Evolutionary conservation across 1,140 invertebrate genomes (phyloP).

Genomic region (Parasteatoda tepidariorum): DNA sequence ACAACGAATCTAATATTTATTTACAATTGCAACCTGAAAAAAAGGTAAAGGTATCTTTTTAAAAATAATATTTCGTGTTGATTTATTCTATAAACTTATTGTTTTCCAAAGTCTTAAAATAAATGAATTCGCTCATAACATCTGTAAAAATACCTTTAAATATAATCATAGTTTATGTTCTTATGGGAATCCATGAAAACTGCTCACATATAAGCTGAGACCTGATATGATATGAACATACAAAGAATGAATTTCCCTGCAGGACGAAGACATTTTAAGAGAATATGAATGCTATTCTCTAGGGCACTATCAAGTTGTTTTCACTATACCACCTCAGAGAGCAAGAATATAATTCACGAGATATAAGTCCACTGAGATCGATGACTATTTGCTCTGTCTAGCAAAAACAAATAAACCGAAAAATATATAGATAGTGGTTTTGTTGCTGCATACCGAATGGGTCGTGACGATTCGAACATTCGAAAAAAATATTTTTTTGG

Average conservation of each 20-base stretch:
- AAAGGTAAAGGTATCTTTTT: no score
- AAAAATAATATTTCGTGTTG: no score
- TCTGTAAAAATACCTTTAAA: no score
- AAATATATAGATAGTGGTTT: constrained; percentile 20
- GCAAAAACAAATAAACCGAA: constrained; percentile 11
- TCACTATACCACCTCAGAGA: constrained; percentile 43
- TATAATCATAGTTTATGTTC: no score
- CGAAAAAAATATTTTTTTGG: not conserved
- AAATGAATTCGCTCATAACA: no score
- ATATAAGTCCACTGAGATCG: constrained; percentile 30
- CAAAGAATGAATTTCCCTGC: constrained; percentile 37
- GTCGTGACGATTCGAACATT: constrained; percentile 18
- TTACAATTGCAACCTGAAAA: no score
- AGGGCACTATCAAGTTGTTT: constrained; percentile 55
- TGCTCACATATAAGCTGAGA: no score
- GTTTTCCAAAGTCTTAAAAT: no score
- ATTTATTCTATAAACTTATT: no score
- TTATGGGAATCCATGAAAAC: no score
- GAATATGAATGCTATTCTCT: constrained; percentile 58
- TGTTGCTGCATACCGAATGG: constrained; percentile 17
- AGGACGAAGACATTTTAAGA: constrained; percentile 46
- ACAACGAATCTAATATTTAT: no score
- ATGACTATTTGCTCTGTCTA: constrained; percentile 49
- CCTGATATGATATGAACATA: no score
- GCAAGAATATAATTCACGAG: constrained; percentile 45